Evolutionary conservation across 2,113 vertebrate genomes (phyloP), one percentile per base, ranked within the genome.

Genomic region (Onychostoma macrolepis): DNA sequence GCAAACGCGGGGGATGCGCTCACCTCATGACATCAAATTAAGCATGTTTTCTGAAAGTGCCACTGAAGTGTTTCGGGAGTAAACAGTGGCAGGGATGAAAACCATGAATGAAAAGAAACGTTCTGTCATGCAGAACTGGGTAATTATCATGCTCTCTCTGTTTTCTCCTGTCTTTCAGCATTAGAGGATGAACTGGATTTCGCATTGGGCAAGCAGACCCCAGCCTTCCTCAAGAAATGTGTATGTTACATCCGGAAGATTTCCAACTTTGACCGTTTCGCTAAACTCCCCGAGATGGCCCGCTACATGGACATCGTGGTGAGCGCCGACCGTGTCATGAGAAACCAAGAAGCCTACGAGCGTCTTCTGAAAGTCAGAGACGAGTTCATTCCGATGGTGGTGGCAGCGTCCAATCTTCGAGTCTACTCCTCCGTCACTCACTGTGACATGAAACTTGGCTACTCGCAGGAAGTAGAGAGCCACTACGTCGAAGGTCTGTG

Each of bases 241-340:
- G 98, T 99, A 90, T 99, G 98, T 93, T 99, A 99, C 92, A 99
- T 99, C 87, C 95, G 98, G 86, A 99, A 99, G 95, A 99, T 99
- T 88, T 96, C 98, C 87, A 98, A 99, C 93, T 98, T 99, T 6
- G 98, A 99, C 79, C 97, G 97, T 74, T 98, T 98, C 0, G 97
- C 98, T 90, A 99, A 98, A 91, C 92, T 98, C 85, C 98, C 98
- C 0, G 97, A 98, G 80, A 99, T 99, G 98, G 93, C 94, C 71
- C 96, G 96, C 85, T 99, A 99, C 94, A 98, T 98, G 96, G 98
- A 99, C 56, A 96, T 96, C 11, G 93, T 97, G 58, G 95, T 95
- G 21, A 90, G 93, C 13, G 94, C 92, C 0, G 96, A 97, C 41
- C 97, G 97, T 56, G 86, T 95, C 83, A 93, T 96, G 87, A 96